Evolutionary conservation across 2,888 invertebrate genomes (phyloP).

Genomic region (Pristionchus entomophagus): DNA sequence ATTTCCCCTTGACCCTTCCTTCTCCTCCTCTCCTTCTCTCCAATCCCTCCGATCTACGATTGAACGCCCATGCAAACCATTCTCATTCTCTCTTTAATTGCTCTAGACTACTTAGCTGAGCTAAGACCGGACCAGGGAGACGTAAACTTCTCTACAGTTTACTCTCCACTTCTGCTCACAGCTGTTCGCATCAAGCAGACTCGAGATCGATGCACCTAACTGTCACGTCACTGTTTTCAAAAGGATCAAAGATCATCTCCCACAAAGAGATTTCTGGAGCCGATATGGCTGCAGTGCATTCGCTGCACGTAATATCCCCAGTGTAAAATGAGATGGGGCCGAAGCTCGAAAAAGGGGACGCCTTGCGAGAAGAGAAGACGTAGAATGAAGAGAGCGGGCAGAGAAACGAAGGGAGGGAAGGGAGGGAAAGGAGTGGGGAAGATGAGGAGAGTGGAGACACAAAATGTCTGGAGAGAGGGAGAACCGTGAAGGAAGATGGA

Average conservation of each 20-base stretch:
- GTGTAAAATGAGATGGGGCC: constrained; percentile 38
- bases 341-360: constrained; percentile 1
- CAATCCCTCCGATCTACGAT: neutral
- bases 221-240: no score
- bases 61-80: neutral
- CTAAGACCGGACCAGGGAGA: neutral
- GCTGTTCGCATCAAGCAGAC: neutral
- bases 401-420: neutral
- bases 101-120: neutral
- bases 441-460: neutral
- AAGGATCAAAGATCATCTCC: neutral
- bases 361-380: constrained; percentile 9
- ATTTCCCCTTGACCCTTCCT: constrained; percentile 34
- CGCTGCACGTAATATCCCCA: constrained; percentile 4
- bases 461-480: constrained; percentile 17
- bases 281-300: no score
- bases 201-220: no score
- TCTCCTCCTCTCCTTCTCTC: neutral
- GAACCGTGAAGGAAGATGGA: neutral
- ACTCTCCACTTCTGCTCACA: neutral
- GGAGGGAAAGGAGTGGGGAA: neutral
- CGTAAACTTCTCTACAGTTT: neutral
- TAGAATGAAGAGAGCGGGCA: neutral
- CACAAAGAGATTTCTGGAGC: neutral
- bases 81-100: neutral